Conservation (phyloP, 2,797 vertebrate species). For the Argya squamiceps region DNA sequence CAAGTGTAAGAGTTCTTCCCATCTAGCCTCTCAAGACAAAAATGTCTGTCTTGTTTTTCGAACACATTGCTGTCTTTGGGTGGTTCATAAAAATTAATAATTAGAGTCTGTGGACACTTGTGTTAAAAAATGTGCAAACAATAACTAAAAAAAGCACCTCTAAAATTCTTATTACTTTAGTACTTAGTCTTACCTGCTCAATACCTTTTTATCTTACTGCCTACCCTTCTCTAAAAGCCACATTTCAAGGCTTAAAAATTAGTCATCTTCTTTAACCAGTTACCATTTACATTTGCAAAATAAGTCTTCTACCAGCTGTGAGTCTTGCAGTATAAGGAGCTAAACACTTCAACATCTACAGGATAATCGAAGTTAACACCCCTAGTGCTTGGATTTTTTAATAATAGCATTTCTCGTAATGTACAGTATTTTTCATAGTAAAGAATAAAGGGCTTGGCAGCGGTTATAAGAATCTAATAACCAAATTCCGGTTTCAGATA, state of each 20-base stretch:
- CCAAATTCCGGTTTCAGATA: background rate
- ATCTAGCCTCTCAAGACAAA: background rate
- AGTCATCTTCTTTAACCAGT: background rate
- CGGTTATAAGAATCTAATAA: background rate
- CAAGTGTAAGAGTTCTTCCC: background rate
- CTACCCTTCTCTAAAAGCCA: background rate
- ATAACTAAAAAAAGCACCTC: background rate
- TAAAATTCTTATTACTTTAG: background rate
- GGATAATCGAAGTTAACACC: background rate
- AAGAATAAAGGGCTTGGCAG: background rate
- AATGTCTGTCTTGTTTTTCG: background rate
- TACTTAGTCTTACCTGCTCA: background rate
- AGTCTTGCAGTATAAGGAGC: background rate
- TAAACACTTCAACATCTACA: background rate
- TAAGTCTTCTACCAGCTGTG: background rate
- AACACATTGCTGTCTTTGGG: background rate
- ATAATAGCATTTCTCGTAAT: background rate
- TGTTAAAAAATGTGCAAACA: background rate
- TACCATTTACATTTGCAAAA: background rate
- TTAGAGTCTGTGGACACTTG: accelerated
- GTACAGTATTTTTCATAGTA: background rate
- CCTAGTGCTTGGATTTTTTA: background rate
- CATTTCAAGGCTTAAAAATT: background rate
- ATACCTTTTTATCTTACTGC: accelerated
- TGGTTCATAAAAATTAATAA: background rate